Conservation (phyloP, 2,113 vertebrate genomes). For the Pseudorhombus dupliciocellatus region DNA sequence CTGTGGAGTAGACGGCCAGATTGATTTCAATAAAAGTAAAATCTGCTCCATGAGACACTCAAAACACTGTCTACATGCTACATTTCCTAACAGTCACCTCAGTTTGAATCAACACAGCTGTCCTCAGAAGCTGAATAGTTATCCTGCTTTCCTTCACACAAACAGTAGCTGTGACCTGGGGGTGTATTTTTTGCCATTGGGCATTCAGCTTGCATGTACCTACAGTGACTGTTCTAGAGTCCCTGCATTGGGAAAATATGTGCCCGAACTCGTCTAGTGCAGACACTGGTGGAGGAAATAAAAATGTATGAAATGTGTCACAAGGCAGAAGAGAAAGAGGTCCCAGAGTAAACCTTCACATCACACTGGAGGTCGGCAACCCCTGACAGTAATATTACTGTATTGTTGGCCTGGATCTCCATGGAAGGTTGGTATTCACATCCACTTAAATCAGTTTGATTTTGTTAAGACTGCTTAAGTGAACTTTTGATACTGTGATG, state of each 20-base stretch:
- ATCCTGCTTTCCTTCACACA: neutral
- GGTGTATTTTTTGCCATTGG: neutral
- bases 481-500: neutral
- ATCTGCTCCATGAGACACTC: neutral
- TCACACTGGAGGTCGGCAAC: neutral
- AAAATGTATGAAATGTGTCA: neutral
- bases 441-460: neutral
- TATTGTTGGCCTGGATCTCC: conserved; percentile 1
- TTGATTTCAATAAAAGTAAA: neutral
- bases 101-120: neutral
- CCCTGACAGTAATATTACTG: neutral
- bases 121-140: neutral
- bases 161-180: conserved; percentile 7
- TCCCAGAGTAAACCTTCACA: conserved; percentile 10
- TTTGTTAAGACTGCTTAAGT: neutral
- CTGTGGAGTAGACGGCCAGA: neutral
- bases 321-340: neutral
- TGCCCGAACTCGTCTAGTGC: neutral
- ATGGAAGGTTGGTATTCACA: neutral
- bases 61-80: neutral
- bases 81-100: neutral
- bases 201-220: neutral
- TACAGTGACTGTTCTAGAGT: neutral
- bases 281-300: neutral
- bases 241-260: neutral